These are phyloP conservation scores for Zapornia atra DNA, from an alignment of 2,113 vertebrate species.

Conservation along the genomic window DNA sequence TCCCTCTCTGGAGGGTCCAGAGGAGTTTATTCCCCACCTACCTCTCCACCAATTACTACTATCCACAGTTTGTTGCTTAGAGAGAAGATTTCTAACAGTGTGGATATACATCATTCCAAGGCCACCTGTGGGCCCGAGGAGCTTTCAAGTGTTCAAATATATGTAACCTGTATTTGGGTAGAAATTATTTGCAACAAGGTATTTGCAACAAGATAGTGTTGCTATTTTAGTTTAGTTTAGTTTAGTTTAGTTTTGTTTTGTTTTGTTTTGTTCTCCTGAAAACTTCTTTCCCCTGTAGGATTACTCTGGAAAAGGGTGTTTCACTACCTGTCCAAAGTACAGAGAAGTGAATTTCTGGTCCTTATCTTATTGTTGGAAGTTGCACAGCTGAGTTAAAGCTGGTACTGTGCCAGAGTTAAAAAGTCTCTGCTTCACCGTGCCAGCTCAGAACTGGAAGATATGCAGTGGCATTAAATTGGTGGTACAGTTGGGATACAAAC, in stretches of 20 bases:
- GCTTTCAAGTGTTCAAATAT: neutral
- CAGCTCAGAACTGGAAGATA: neutral
- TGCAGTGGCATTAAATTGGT: neutral
- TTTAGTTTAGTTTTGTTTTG: neutral
- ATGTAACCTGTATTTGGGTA: neutral
- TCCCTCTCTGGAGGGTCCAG: neutral
- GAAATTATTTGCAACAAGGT: neutral
- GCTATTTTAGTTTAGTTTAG: neutral
- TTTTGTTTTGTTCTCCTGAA: neutral
- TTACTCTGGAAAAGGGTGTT: neutral
- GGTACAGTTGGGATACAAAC: neutral
- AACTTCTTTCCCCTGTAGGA: neutral
- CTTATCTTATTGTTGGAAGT: neutral
- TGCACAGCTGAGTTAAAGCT: neutral
- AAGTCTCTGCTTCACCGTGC: neutral
- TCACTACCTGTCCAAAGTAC: neutral
- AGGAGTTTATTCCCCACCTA: neutral
- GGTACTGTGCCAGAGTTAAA: neutral
- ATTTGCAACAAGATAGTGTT: neutral
- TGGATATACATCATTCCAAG: neutral
- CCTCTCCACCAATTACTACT: neutral
- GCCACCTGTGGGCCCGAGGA: neutral
- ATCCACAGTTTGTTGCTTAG: neutral
- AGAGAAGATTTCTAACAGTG: neutral
- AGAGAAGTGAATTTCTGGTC: neutral